Conservation (phyloP, 2,113 vertebrate species). For the Ptilorrhoa leucosticta region DNA sequence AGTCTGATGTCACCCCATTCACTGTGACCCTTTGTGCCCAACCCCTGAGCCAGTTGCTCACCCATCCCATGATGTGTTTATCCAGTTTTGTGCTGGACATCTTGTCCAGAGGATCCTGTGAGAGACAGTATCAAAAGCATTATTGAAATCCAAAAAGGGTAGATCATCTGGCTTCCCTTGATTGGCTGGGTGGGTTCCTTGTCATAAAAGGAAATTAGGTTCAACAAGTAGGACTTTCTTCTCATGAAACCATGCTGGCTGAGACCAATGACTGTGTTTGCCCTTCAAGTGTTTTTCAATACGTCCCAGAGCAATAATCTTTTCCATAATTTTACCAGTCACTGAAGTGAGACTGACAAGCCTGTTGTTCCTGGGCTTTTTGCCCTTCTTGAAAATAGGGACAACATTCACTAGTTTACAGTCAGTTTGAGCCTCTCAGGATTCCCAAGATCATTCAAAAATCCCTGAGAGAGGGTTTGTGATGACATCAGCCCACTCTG, state of each 20-base stretch:
- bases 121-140: not conserved
- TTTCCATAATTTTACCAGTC: not conserved
- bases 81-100: no score
- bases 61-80: not conserved
- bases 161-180: not conserved
- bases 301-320: not conserved
- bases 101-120: not conserved
- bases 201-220: not conserved
- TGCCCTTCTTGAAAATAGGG: not conserved
- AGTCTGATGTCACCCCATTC: not conserved
- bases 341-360: not conserved
- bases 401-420: not conserved
- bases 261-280: not conserved
- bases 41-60: not conserved
- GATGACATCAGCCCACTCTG: fast-evolving
- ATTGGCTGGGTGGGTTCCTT: not conserved
- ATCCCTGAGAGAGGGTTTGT: not conserved
- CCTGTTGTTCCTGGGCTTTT: not conserved
- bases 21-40: no score
- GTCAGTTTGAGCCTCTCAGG: not conserved
- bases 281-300: not conserved
- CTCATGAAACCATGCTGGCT: not conserved
- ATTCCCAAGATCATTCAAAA: not conserved
- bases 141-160: not conserved
- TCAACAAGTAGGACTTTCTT: not conserved